Base-by-base conservation (phyloP, 2,797 vertebrate species). In the Choloepus didactylus region DNA sequence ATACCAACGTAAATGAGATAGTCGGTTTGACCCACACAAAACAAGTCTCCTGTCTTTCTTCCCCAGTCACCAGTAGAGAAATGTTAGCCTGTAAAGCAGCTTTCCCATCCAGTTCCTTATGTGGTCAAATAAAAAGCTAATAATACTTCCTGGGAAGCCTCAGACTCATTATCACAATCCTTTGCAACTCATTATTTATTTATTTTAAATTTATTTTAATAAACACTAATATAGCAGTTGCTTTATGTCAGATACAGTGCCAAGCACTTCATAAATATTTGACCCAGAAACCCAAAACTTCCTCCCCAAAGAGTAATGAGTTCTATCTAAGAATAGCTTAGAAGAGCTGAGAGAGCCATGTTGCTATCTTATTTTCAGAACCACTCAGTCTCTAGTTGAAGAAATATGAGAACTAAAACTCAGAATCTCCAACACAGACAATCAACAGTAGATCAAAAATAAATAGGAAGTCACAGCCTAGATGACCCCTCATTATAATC, bases 191-290 rank as follows among this genome's bases (percentile, higher is more conserved):
- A 76, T 35, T 35, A 35, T 35, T 69, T 92, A 75, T 75, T 94
- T 87, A 90, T 79, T 80, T 79, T 87, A 67, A 72, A 90, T 76
- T 88, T 91, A 81, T 91, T 88, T 93, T 93, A 91, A 81, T 85
- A 88, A 94, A 51, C 67, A 76, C 18, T 92, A 93, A 88, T 31
- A 85, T 27, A 88, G 23, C 35, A 29, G 46, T 51, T 76, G 27
- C 66, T 15, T 31, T 19, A 76, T 16, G 35, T 66, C 62, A 66
- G 51, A 31, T 59, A 51, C 60, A 85, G 46, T 69, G 38, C 16
- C 80, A 87, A 95, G 59, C 70, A 87, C 73, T 87, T 90, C 62
- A 80, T 56, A 89, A 91, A 31, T 35, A 86, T 59, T 82, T 44
- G 41, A 44, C 41, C 41, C 41, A 44, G 41, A 44, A 46, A 54